A percentile compares a stretch with the other conserved stretches of the same genome.
Conservation (phyloP, 37 sponge, comb jelly and placozoan species). For the Corticium candelabrum region DNA sequence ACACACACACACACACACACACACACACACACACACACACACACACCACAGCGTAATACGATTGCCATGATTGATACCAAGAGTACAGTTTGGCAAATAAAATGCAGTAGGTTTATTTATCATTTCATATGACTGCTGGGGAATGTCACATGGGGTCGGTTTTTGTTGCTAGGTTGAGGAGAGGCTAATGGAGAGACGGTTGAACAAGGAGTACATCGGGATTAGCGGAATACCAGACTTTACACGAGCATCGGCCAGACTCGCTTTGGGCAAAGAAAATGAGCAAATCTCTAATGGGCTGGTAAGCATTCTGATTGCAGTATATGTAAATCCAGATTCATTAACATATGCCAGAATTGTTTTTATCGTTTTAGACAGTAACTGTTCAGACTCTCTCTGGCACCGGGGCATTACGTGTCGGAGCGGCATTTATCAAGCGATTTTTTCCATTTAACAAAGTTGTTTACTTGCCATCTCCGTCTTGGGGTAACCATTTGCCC, state of each 20-base stretch:
- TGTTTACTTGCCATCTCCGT: conserved; percentile 72
- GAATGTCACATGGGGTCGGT: too few species aligned
- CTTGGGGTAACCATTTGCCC: conserved; percentile 90
- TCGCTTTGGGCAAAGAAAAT: conserved; percentile 44
- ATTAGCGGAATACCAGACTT: conserved; percentile 71
- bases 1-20: too few species aligned
- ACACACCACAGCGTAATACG: too few species aligned
- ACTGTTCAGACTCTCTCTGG: conserved; percentile 83
- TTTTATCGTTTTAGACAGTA: conserved; percentile 27
- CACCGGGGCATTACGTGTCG: conserved; percentile 75
- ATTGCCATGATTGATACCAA: too few species aligned
- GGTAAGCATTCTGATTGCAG: neutral
- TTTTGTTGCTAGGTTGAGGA: conserved; percentile 76
- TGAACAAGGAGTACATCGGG: conserved; percentile 92
- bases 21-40: too few species aligned
- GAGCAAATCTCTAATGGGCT: neutral
- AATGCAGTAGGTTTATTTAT: too few species aligned
- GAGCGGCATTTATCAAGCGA: conserved; percentile 36
- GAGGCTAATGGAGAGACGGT: conserved; percentile 27
- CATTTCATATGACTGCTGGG: too few species aligned
- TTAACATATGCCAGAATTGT: neutral
- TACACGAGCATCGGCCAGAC: conserved; percentile 46
- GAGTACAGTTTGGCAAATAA: too few species aligned
- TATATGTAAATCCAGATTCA: too few species aligned
- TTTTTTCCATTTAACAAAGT: conserved; percentile 62